These are phyloP conservation scores for Cheilosia variabilis DNA, from an alignment of 2,888 invertebrate species.

Conservation along the genomic window DNA sequence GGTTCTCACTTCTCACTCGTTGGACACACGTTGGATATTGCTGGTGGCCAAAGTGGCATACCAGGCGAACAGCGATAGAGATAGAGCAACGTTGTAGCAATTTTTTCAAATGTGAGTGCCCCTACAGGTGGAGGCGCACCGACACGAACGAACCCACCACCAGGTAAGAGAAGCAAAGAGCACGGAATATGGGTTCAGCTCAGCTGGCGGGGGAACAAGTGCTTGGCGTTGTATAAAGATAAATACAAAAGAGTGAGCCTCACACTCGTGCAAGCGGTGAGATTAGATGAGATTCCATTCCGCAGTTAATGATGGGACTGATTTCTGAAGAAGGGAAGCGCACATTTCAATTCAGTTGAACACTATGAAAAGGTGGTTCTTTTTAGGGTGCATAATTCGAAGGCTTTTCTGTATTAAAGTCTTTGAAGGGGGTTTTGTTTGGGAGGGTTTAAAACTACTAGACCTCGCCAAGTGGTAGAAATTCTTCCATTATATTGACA, in stretches of 20 bases:
- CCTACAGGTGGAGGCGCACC: slow-evolving; percentile 13
- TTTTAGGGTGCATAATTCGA: neutral
- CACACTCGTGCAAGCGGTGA: neutral
- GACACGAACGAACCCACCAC: neutral
- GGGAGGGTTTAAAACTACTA: neutral
- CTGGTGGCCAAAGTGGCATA: slow-evolving; percentile 26
- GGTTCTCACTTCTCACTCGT: neutral
- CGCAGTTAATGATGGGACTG: slow-evolving; percentile 7
- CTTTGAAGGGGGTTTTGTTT: neutral
- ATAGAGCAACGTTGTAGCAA: neutral
- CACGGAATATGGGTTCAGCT: neutral
- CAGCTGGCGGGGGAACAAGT: neutral
- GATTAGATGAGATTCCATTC: slow-evolving; percentile 22
- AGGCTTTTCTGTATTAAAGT: too few relatives aligned
- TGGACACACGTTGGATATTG: slow-evolving; percentile 27
- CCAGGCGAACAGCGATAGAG: slow-evolving; percentile 39
- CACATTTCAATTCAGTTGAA: slow-evolving; percentile 42
- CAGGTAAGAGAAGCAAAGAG: slow-evolving; percentile 6
- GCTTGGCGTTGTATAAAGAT: neutral
- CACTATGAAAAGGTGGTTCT: neutral
- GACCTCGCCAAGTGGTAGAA: too few relatives aligned
- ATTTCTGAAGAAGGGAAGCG: slow-evolving; percentile 18
- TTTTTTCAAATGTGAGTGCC: slow-evolving; percentile 6
- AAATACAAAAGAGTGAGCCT: slow-evolving; percentile 14
- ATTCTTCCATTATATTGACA: too few relatives aligned